A percentile compares a stretch with the other conserved stretches of the same genome.
phyloP scores from a whole-genome alignment of 2,797 vertebrate species.

The Urosaurus nigricauda region DNA sequence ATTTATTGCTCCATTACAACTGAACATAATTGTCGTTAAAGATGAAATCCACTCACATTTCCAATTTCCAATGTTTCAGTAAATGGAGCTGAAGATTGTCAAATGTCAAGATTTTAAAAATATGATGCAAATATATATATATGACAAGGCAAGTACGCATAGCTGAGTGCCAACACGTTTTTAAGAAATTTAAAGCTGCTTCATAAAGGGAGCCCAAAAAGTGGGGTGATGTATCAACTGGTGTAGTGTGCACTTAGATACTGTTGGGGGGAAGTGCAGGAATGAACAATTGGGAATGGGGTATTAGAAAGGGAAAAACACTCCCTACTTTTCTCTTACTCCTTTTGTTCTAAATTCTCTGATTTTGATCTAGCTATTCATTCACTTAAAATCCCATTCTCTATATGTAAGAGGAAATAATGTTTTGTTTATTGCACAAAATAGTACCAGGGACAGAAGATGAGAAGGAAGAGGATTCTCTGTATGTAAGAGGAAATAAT shows the following conservation, averaged over 20 bases:
- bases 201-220: neutral
- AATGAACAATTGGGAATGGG: neutral
- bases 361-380: neutral
- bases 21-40: constrained; percentile 57
- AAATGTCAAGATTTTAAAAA: constrained; percentile 33
- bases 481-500: constrained; percentile 8
- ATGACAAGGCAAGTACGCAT: neutral
- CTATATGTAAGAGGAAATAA: constrained; percentile 12
- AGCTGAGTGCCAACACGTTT: neutral
- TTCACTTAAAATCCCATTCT: neutral
- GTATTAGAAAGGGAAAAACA: neutral
- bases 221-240: neutral
- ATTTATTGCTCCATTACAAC: constrained; percentile 56
- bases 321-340: neutral
- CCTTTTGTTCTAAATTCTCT: neutral
- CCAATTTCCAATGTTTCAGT: constrained; percentile 61
- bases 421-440: constrained; percentile 41
- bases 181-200: neutral
- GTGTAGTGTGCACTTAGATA: neutral
- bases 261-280: neutral
- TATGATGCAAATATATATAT: neutral
- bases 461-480: neutral
- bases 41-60: constrained; percentile 50
- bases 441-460: constrained; percentile 18
- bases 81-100: constrained; percentile 60